phyloP scores from a whole-genome alignment of 2,113 vertebrate genomes.

The Marmota monax region DNA sequence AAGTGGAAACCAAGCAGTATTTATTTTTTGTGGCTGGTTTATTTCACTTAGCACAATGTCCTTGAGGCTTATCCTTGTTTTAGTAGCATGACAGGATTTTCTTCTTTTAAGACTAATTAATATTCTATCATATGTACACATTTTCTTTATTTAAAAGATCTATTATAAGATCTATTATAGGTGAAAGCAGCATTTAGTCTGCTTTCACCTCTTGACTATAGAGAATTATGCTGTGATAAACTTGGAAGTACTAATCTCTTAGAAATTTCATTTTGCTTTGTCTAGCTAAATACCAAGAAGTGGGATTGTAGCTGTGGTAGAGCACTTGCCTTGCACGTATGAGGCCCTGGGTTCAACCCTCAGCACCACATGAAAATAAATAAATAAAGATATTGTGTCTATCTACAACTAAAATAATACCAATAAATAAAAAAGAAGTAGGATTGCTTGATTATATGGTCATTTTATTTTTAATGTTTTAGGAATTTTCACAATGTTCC shows the following conservation, averaged over 20 bases:
- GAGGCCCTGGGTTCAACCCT: too few relatives aligned
- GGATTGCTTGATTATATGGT: neutral
- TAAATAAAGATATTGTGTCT: too few relatives aligned
- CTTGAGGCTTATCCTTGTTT: neutral
- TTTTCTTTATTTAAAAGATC: neutral
- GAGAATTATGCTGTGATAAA: neutral
- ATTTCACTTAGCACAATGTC: neutral
- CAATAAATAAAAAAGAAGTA: too few relatives aligned
- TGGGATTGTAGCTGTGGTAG: too few relatives aligned
- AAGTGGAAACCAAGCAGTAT: neutral
- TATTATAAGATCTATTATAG: too few relatives aligned
- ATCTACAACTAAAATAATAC: too few relatives aligned
- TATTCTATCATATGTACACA: neutral
- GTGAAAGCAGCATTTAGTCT: too few relatives aligned
- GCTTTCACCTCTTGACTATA: neutral
- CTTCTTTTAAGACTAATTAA: neutral
- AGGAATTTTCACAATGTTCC: neutral
- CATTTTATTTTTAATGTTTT: neutral
- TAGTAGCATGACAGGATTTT: neutral
- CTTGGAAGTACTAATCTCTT: neutral
- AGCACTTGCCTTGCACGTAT: too few relatives aligned
- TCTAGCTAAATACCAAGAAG: neutral
- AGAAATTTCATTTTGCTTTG: neutral
- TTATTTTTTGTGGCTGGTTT: neutral
- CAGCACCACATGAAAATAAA: too few relatives aligned